Evolutionary conservation across 1,140 invertebrate species (phyloP).

Genomic region (Brachionus asplanchnoidis): DNA sequence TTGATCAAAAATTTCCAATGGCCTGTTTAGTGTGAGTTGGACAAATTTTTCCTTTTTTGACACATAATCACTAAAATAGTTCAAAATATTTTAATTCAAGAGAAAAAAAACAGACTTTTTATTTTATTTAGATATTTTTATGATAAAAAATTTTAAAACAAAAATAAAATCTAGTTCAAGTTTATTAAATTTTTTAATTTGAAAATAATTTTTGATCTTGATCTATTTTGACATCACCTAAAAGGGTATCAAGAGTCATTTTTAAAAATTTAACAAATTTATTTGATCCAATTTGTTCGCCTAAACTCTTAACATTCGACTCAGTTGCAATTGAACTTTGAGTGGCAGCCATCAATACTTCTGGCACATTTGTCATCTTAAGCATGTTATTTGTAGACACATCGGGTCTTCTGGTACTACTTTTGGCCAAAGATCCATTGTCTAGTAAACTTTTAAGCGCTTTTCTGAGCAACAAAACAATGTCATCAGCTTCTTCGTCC

Average conservation of each 20-base stretch:
- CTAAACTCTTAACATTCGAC: not conserved
- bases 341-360: not conserved
- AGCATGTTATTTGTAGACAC: not conserved
- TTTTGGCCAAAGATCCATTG: not conserved
- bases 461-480: not conserved
- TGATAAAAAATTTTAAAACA: no score
- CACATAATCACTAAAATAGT: no score
- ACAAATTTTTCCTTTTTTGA: no score
- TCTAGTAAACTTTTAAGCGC: not conserved
- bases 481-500: not conserved
- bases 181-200: not conserved
- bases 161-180: no score
- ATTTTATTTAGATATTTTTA: no score
- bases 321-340: not conserved
- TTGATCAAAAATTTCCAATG: no score
- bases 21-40: no score
- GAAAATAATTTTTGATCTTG: not conserved
- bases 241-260: not conserved
- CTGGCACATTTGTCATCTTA: not conserved
- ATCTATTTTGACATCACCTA: not conserved
- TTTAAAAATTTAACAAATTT: conserved; percentile 15
- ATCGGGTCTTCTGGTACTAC: not conserved
- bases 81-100: no score
- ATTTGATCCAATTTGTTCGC: not conserved
- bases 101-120: no score